Evolutionary conservation across 2,113 vertebrate genomes (phyloP), one percentile per base, ranked within the genome.

Genomic region (Panurus biarmicus): DNA sequence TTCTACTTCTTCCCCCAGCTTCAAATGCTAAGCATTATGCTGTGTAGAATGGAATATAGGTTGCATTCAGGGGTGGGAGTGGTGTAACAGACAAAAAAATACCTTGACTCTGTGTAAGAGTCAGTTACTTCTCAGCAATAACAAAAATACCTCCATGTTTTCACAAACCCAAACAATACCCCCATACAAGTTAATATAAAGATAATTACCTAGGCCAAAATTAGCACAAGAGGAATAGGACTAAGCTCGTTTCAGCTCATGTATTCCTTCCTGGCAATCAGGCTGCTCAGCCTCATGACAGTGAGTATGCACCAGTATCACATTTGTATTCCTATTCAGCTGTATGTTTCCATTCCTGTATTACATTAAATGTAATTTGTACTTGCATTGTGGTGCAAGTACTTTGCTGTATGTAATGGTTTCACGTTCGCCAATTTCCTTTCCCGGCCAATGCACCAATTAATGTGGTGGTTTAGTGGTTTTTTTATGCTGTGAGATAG

Each of bases 1-100:
- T 28, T 38, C 28, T 36, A 20, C 44, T 45, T 51, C 33, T 60
- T 53, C 9, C 13, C 11, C n/a, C 29, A 25, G 20, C 7, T 47
- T 53, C 38, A 31, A 53, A 45, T 22, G n/a, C 11, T 74, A 19
- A 45, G 10, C 10, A 10, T 38, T 16, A 53, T 67, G 23, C 9
- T 21, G 10, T 31, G 14, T 26, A 29, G 65, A 40, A 35, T 31
- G 25, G 20, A 71, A 78, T 17, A 42, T 25, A 11, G 19, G 4
- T 45, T 28, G 33, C 2, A 1, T 66, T 19, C 15, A 36, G 28
- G 14, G 3, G 2, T 3, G 1, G 8, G 19, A 23, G 3, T 58
- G 28, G 5, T 60, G 11, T 22, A 16, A 40, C 10, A 58, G 60
- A 28, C 12, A 60, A 44, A 53, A 74, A 29, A 29, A 60, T 23